Percentiles rank a stretch among this genome's conserved stretches.
Conservation (phyloP, 1,140 invertebrate species). For the Oryctes rhinoceros region DNA sequence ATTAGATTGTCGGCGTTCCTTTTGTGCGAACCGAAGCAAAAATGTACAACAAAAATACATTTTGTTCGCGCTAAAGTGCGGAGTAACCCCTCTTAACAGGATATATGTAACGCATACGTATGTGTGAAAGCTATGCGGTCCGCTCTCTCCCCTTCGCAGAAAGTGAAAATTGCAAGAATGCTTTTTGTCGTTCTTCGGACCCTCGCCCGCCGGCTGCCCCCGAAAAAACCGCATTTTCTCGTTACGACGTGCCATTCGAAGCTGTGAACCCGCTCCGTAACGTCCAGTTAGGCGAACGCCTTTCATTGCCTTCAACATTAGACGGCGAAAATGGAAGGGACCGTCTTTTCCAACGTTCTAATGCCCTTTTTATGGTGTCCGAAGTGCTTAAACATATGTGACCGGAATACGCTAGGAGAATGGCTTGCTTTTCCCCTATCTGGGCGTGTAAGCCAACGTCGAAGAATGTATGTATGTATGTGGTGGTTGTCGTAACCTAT, state of each 20-base stretch:
- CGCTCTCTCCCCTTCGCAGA: neutral
- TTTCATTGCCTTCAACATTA: neutral
- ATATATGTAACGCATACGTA: neutral
- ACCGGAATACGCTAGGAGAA: conserved; percentile 8
- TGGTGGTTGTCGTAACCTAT: too few species aligned
- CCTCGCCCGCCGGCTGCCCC: neutral
- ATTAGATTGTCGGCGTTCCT: neutral
- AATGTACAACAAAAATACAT: conserved; percentile 6
- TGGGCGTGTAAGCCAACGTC: too few species aligned
- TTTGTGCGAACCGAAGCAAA: conserved; percentile 8
- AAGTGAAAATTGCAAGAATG: conserved; percentile 11
- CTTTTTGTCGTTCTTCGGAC: neutral
- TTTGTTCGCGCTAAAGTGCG: conserved; percentile 1
- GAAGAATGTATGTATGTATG: too few species aligned
- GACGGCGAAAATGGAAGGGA: neutral
- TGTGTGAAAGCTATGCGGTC: neutral
- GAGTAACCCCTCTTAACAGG: neutral
- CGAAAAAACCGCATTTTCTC: neutral
- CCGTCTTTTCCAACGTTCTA: neutral
- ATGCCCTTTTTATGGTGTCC: conserved; percentile 5
- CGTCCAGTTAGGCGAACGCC: conserved; percentile 1
- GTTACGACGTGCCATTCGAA: neutral
- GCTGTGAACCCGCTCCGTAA: neutral
- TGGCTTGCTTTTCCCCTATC: neutral
- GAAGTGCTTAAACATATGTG: conserved; percentile 14